Conservation (phyloP, 2,888 invertebrate genomes). For the Spisula subtruncata region DNA sequence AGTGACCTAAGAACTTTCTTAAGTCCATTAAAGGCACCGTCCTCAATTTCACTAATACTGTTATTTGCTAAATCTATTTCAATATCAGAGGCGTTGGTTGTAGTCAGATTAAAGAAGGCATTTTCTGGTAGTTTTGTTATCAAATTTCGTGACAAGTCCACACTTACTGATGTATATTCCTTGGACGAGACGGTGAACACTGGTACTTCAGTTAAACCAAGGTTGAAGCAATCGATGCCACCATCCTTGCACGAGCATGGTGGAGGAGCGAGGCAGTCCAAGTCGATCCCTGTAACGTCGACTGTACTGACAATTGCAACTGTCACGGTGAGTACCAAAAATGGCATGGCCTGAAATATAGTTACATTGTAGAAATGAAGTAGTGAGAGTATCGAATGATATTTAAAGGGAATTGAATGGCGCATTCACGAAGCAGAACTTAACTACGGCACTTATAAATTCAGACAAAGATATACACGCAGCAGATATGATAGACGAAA, state of each 20-base stretch:
- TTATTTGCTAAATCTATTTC: conserved; percentile 12
- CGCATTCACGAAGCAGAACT: no score
- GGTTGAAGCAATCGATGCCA: neutral
- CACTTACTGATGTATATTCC: neutral
- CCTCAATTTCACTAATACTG: neutral
- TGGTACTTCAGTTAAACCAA: conserved; percentile 6
- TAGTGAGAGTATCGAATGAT: no score
- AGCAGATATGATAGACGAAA: no score
- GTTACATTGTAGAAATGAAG: no score
- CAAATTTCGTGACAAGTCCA: neutral
- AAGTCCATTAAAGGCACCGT: neutral
- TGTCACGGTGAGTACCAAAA: neutral
- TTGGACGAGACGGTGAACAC: neutral
- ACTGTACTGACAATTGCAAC: neutral
- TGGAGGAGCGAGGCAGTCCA: neutral
- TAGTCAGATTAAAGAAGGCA: neutral
- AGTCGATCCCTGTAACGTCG: neutral
- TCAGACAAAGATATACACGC: no score
- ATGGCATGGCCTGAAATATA: neutral
- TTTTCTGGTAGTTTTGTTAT: neutral
- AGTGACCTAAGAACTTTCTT: neutral
- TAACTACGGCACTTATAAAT: no score
- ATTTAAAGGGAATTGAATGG: no score
- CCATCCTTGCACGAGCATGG: neutral
- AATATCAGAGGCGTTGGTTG: neutral